Conservation (phyloP, 2,797 vertebrate genomes). For the Crax fasciolata region DNA sequence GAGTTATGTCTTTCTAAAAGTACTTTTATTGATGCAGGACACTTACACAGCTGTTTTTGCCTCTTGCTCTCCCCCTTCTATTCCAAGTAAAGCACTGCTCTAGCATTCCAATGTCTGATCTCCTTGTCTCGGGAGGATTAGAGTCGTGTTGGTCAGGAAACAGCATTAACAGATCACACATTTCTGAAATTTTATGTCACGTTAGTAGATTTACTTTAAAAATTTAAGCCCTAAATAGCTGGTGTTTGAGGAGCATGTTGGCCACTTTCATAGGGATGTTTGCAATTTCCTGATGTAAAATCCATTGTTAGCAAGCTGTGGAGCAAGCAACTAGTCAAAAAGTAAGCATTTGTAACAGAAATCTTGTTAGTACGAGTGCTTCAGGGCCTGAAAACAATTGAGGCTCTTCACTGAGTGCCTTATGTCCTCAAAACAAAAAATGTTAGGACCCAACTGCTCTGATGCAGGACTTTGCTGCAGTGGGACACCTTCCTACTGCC, state of each 20-base stretch:
- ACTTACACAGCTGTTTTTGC: not conserved
- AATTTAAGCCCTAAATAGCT: not conserved
- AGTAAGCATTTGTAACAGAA: not conserved
- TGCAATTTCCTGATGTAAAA: not conserved
- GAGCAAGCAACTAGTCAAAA: conserved; percentile 10
- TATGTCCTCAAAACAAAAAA: not conserved
- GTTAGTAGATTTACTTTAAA: not conserved
- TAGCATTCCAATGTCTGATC: not conserved
- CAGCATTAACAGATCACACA: not conserved
- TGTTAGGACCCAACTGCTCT: not conserved
- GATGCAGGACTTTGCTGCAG: not conserved
- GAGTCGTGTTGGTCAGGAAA: conserved; percentile 18
- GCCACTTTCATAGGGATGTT: not conserved
- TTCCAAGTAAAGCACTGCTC: not conserved
- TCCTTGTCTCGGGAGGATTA: not conserved
- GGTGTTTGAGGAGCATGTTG: not conserved
- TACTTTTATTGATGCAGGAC: not conserved
- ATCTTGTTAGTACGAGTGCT: not conserved
- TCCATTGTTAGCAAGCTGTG: not conserved
- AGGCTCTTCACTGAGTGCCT: not conserved
- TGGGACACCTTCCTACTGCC: accelerated
- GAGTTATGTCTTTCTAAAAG: not conserved
- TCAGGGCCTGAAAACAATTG: not conserved
- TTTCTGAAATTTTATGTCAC: conserved; percentile 15
- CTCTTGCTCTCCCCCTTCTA: not conserved